Base-by-base conservation (phyloP, 2,113 vertebrate genomes). In the Tympanuchus pallidicinctus region DNA sequence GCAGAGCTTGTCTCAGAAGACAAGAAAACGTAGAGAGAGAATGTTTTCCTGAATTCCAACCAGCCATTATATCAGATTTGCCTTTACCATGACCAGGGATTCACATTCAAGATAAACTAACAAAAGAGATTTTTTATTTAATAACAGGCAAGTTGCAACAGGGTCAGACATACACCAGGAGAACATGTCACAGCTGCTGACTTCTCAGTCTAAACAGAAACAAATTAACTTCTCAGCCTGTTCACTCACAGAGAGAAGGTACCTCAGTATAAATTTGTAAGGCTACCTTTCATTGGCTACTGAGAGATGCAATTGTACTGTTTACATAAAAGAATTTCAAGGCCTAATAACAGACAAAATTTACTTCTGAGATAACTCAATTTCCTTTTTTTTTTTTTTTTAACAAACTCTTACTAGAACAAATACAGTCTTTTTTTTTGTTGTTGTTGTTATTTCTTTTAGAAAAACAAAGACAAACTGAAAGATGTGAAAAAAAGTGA, bases 171-270 rank as follows among this genome's bases (percentile, higher is more conserved):
- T 78, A 86, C 25, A 92, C 57, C 47, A 95, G 72, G 45, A 89
- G 74, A 92, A 24, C 64, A 70, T 34, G 69, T 81, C 87, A 74
- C 72, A 89, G 75, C 78, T 93, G 78, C 69, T 92, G 72, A 67
- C 78, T 95, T 89, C 63, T 84, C 66, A 90, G 89, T 73, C 93
- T 93, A 94, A 96, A 96, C 69, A 96, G 90, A 96, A 96, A 3
- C 61, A 88, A 92, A 90, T 71, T 86, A 61, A 70, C 69, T 91
- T 79, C 61, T 88, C 19, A 19, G 24, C 27, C 67, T 64, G 65
- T 77, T 72, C 10, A 1, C 34, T 86, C 57, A 18, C 1, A 76
- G 50, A 82, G 21, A 42, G 19, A 65, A 93, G 42, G 12, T 87
- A n/a, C 32, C 47, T 82, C 59, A 60, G n/a, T 34, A 64, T 13